Evolutionary conservation across 2,888 invertebrate genomes (phyloP).

Genomic region (Hecatera dysodea): DNA sequence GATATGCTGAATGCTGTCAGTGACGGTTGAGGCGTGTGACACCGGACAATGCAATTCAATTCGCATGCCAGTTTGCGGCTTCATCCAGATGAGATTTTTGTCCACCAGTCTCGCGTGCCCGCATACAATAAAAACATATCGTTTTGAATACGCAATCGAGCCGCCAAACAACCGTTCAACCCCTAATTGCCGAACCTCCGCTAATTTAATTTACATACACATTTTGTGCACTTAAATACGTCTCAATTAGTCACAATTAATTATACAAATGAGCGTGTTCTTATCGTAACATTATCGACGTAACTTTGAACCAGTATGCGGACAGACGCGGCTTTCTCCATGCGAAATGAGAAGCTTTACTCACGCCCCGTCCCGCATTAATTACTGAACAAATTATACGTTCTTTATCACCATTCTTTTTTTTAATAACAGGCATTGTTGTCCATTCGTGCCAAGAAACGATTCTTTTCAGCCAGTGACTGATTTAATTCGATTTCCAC

Average conservation of each 20-base stretch:
- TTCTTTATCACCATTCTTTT: constrained; percentile 87
- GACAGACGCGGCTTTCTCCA: constrained; percentile 81
- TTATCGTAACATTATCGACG: constrained; percentile 82
- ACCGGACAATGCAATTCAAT: constrained; percentile 82
- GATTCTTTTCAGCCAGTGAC: constrained; percentile 88
- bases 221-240: constrained; percentile 76
- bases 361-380: constrained; percentile 86
- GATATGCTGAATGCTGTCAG: constrained; percentile 32
- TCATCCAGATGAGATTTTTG: constrained; percentile 79
- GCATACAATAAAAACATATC: constrained; percentile 55
- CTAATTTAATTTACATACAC: constrained; percentile 70
- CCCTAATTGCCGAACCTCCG: constrained; percentile 63
- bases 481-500: constrained; percentile 88
- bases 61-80: constrained; percentile 77
- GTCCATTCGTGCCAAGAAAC: constrained; percentile 88
- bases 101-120: constrained; percentile 67
- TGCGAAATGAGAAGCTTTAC: constrained; percentile 87
- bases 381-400: constrained; percentile 88
- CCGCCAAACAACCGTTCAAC: constrained; percentile 34
- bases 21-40: constrained; percentile 63
- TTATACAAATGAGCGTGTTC: constrained; percentile 80
- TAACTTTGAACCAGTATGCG: constrained; percentile 80
- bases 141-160: constrained; percentile 51
- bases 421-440: constrained; percentile 90
- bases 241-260: constrained; percentile 86